Conservation (phyloP, 30 jellyfish, hydroid and myxozoan species). For the Morbakka virulenta region DNA sequence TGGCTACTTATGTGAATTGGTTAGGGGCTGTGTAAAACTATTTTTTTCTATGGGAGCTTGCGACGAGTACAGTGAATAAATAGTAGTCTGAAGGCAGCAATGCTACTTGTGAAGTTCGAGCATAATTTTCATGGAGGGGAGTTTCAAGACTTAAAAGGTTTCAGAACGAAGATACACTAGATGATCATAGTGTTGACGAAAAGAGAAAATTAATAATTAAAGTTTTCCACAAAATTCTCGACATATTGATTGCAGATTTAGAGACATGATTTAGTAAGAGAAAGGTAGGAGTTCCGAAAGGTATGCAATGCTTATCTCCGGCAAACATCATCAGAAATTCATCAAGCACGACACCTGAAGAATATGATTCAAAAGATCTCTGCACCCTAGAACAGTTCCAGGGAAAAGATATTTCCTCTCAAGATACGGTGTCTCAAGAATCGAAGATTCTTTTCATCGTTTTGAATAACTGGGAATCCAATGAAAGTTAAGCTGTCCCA, state of each 20-base stretch:
- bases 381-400: no score
- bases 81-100: neutral
- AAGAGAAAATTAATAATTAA: no score
- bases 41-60: neutral
- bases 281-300: slow-evolving; percentile 9
- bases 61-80: neutral
- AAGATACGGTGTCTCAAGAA: no score
- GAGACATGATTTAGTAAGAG: slow-evolving; percentile 13
- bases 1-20: slow-evolving; percentile 17
- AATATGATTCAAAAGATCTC: no score
- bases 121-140: neutral
- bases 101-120: neutral
- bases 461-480: no score
- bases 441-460: no score
- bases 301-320: slow-evolving; percentile 15
- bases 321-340: no score
- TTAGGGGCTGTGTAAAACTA: neutral
- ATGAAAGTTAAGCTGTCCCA: no score
- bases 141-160: slow-evolving; percentile 5
- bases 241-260: no score
- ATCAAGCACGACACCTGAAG: no score
- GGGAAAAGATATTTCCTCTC: no score
- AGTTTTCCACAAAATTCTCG: no score
- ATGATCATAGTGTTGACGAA: slow-evolving; percentile 25
- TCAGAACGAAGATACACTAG: slow-evolving; percentile 9